Evolutionary conservation across 2,113 vertebrate species (phyloP).

Genomic region (Apodemus speciosus): DNA sequence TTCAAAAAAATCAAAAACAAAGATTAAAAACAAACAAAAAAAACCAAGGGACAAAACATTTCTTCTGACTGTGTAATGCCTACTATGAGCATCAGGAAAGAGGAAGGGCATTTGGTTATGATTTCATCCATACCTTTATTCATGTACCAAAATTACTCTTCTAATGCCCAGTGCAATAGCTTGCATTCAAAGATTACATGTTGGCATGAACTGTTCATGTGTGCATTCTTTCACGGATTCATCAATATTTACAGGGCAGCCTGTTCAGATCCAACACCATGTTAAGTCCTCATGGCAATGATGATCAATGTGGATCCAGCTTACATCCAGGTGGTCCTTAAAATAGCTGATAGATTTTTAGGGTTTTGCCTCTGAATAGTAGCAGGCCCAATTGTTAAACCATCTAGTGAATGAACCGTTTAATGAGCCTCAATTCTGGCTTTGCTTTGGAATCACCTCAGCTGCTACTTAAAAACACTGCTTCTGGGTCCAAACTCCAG

Average conservation of each 20-base stretch:
- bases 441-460: not conserved
- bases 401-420: not conserved
- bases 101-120: not conserved
- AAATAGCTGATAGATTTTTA: constrained; percentile 22
- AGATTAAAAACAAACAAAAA: not conserved
- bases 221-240: not conserved
- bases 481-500: not conserved
- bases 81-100: not conserved
- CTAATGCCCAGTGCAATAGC: not conserved
- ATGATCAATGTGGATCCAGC: not conserved
- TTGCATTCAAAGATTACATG: not conserved
- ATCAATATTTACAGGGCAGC: constrained; percentile 1
- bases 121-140: constrained; percentile 2
- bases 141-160: constrained; percentile 9
- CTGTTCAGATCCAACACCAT: not conserved
- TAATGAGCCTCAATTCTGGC: not conserved
- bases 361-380: not conserved
- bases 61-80: not conserved
- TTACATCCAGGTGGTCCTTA: not conserved
- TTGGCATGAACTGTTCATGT: constrained; percentile 34
- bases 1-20: not conserved
- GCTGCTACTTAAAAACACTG: not conserved
- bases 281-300: not conserved
- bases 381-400: not conserved
- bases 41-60: not conserved